Conservation (phyloP, 2,113 vertebrate species). For the Dromaius novaehollandiae region DNA sequence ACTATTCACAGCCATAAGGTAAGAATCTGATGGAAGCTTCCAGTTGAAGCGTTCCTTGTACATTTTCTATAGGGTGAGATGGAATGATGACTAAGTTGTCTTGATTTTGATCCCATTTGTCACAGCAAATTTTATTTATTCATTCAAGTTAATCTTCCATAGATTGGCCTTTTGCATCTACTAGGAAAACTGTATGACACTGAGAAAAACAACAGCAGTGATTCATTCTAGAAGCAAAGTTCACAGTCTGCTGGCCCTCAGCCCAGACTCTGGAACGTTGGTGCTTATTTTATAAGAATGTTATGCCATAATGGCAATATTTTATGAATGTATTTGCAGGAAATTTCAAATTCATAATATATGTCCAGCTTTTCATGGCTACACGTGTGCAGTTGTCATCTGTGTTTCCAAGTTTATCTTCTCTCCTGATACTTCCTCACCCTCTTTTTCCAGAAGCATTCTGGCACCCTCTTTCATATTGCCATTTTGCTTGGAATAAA, state of each 20-base stretch:
- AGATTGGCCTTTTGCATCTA: background rate
- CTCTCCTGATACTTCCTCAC: background rate
- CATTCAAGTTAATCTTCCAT: background rate
- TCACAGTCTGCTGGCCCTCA: slow-evolving; percentile 23
- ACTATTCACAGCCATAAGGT: background rate
- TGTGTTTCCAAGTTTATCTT: background rate
- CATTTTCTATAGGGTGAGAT: background rate
- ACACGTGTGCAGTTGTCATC: background rate
- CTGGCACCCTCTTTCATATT: background rate
- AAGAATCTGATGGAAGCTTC: background rate
- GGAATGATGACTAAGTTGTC: accelerated
- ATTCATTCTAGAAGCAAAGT: background rate
- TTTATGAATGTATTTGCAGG: background rate
- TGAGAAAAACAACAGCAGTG: background rate
- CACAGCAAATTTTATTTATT: background rate
- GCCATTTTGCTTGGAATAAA: background rate
- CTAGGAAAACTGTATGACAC: background rate
- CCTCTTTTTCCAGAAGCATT: background rate
- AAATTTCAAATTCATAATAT: background rate
- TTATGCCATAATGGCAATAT: background rate
- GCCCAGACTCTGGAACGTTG: background rate
- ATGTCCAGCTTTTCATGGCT: background rate
- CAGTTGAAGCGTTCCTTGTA: background rate
- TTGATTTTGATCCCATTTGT: background rate
- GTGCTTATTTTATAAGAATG: background rate